Conservation (phyloP, 2,888 invertebrate genomes). For the Coenonympha arcania region DNA sequence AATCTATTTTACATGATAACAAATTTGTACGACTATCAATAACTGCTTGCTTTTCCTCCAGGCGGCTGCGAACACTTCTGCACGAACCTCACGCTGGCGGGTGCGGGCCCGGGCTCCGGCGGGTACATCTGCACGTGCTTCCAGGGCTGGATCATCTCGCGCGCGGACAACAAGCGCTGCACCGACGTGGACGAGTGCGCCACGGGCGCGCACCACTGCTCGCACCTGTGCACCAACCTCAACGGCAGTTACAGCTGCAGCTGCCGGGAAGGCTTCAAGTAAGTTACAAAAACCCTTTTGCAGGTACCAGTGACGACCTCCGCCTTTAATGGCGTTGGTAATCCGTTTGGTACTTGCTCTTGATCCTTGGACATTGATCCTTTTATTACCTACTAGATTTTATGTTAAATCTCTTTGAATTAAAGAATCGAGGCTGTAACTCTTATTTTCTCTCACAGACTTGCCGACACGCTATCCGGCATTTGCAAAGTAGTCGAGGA, state of each 20-base stretch:
- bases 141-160: conserved; percentile 86
- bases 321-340: too few relatives aligned
- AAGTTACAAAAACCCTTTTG: too few relatives aligned
- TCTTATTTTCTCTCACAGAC: conserved; percentile 40
- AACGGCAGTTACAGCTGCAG: conserved; percentile 94
- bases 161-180: conserved; percentile 86
- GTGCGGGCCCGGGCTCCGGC: conserved; percentile 28
- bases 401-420: too few relatives aligned
- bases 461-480: conserved; percentile 84
- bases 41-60: too few relatives aligned
- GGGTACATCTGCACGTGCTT: conserved; percentile 95
- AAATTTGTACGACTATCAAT: too few relatives aligned
- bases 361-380: too few relatives aligned
- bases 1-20: too few relatives aligned
- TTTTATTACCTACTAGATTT: too few relatives aligned
- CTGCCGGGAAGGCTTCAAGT: conserved; percentile 86
- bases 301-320: too few relatives aligned
- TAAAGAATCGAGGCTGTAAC: too few relatives aligned
- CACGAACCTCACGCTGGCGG: conserved; percentile 79
- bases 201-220: conserved; percentile 88
- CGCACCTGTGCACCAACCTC: conserved; percentile 92
- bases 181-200: conserved; percentile 93
- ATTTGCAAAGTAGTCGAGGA: conserved; percentile 83
- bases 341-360: too few relatives aligned
- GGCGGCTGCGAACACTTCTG: conserved; percentile 96